These are phyloP conservation scores for Galeopterus variegatus DNA, from an alignment of 2,113 vertebrate species.

Conservation along the genomic window DNA sequence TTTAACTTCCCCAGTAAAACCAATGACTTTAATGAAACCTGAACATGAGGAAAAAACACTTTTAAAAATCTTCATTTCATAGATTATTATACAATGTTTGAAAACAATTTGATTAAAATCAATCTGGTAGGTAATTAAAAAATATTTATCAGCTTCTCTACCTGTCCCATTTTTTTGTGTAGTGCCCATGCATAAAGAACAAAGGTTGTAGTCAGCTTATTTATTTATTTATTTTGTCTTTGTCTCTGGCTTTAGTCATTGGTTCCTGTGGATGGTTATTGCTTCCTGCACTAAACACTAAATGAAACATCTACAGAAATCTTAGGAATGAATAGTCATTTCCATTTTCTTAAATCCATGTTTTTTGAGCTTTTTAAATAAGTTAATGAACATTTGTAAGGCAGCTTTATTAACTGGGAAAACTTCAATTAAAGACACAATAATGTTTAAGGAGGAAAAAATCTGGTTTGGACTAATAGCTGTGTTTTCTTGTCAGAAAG, in stretches of 20 bases:
- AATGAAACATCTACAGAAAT: constrained; percentile 4
- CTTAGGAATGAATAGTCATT: not conserved
- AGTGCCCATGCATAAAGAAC: not conserved
- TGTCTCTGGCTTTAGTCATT: not conserved
- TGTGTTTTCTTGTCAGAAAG: constrained; percentile 31
- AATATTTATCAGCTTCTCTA: not conserved
- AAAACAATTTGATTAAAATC: constrained; percentile 45
- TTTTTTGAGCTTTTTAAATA: constrained; percentile 38
- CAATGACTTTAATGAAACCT: constrained; percentile 59
- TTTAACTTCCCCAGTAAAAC: constrained; percentile 61
- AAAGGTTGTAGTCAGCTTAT: not conserved
- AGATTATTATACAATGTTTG: constrained; percentile 37
- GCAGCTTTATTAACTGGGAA: constrained; percentile 20
- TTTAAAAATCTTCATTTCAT: constrained; percentile 41
- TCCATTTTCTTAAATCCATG: constrained; percentile 41
- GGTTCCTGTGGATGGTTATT: not conserved
- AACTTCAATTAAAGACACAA: not conserved
- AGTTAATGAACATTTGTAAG: constrained; percentile 43
- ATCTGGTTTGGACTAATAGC: not conserved
- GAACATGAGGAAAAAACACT: constrained; percentile 19
- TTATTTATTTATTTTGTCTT: not conserved
- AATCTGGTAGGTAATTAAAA: constrained; percentile 16
- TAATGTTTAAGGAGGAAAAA: constrained; percentile 40
- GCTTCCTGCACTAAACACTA: constrained; percentile 17
- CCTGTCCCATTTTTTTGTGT: not conserved